Evolutionary conservation across 37 sponge, comb jelly and placozoan species (phyloP).

Genomic region (Agelas oroides): DNA sequence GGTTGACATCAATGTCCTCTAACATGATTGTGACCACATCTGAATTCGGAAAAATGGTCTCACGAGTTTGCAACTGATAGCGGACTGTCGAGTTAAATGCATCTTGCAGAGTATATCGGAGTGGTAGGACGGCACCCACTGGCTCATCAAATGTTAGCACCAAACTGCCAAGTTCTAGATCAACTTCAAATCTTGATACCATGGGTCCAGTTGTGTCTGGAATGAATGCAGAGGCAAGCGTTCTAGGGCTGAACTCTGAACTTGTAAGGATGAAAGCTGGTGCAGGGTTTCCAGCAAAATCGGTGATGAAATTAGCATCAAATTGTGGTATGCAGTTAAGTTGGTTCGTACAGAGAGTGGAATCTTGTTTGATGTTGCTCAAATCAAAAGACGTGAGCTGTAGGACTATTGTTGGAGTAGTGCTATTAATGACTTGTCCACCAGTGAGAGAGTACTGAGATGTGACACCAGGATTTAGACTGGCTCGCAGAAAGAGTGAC

Average conservation of each 20-base stretch:
- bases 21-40: slow-evolving; percentile 47
- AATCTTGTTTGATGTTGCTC: slow-evolving; percentile 71
- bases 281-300: slow-evolving; percentile 88
- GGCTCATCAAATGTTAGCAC: slow-evolving; percentile 82
- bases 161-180: slow-evolving; percentile 64
- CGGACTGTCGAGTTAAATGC: slow-evolving; percentile 57
- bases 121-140: slow-evolving; percentile 33
- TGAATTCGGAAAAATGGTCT: neutral
- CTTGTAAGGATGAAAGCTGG: slow-evolving; percentile 26
- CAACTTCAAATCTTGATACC: slow-evolving; percentile 68
- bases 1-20: slow-evolving; percentile 54
- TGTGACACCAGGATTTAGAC: neutral
- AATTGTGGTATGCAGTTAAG: slow-evolving; percentile 63
- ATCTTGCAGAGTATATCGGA: slow-evolving; percentile 73
- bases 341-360: slow-evolving; percentile 38
- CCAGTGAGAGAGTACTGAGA: slow-evolving; percentile 45
- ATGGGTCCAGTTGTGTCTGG: slow-evolving; percentile 67
- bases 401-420: slow-evolving; percentile 58
- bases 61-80: slow-evolving; percentile 61
- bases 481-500: slow-evolving; percentile 34
- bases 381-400: slow-evolving; percentile 58
- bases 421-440: slow-evolving; percentile 63
- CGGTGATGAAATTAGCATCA: slow-evolving; percentile 66
- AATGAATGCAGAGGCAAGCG: slow-evolving; percentile 45
- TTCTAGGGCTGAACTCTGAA: neutral